Evolutionary conservation across 1,140 invertebrate genomes (phyloP).

Genomic region (Lanistes nyassanus): DNA sequence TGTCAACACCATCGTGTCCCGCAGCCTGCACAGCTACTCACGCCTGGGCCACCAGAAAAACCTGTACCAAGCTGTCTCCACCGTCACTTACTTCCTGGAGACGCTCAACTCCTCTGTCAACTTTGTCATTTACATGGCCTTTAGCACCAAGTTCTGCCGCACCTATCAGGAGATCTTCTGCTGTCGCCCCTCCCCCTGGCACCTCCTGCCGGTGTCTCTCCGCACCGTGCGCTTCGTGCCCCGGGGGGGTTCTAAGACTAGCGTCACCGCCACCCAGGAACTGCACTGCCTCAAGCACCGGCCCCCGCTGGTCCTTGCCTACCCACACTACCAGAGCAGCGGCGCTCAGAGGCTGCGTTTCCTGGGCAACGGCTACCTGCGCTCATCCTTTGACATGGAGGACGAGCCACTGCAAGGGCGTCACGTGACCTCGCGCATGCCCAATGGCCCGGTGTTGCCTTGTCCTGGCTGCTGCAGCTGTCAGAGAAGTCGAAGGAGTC

Average conservation of each 20-base stretch:
- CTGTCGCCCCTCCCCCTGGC: slow-evolving; percentile 25
- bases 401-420: neutral
- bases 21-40: slow-evolving; percentile 42
- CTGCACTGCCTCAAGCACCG: slow-evolving; percentile 30
- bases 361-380: slow-evolving; percentile 17
- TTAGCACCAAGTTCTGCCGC: slow-evolving; percentile 50
- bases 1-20: slow-evolving; percentile 44
- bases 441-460: neutral
- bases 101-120: slow-evolving; percentile 58
- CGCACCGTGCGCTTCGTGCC: slow-evolving; percentile 28
- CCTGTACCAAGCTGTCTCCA: slow-evolving; percentile 44
- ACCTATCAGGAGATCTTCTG: slow-evolving; percentile 56
- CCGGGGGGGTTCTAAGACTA: slow-evolving; percentile 18
- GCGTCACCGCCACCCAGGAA: slow-evolving; percentile 18
- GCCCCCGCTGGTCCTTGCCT: slow-evolving; percentile 8
- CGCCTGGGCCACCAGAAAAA: slow-evolving; percentile 40
- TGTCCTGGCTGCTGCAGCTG: slow-evolving; percentile 14
- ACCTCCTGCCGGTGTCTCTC: slow-evolving; percentile 22
- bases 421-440: neutral
- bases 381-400: slow-evolving; percentile 17
- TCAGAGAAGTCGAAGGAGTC: slow-evolving; percentile 14
- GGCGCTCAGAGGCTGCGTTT: slow-evolving; percentile 21
- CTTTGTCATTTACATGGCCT: slow-evolving; percentile 59
- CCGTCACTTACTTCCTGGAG: slow-evolving; percentile 52
- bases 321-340: slow-evolving; percentile 17